phyloP scores from a whole-genome alignment of 2,797 vertebrate genomes.

The Cebuella pygmaea region DNA sequence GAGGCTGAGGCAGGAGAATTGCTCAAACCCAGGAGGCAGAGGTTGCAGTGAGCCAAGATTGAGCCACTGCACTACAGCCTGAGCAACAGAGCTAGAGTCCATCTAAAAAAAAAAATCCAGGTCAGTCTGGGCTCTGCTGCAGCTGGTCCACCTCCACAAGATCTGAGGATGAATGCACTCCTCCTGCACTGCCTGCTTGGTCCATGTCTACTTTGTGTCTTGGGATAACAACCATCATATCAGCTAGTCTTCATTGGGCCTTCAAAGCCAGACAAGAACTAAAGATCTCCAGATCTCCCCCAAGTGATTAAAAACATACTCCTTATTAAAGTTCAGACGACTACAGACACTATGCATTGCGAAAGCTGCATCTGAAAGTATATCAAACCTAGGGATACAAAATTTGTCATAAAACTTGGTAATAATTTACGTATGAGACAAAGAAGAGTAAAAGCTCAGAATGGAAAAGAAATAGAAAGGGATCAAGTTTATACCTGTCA shows the following conservation, averaged over 20 bases:
- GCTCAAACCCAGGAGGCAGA: background rate
- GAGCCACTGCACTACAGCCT: background rate
- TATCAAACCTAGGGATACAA: background rate
- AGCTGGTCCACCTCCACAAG: too few relatives aligned
- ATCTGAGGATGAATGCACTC: background rate
- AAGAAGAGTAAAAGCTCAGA: constrained; percentile 22
- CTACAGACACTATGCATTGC: background rate
- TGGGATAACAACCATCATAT: background rate
- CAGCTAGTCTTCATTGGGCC: background rate
- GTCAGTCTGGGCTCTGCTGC: background rate
- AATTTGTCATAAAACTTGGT: background rate
- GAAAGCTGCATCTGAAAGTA: background rate
- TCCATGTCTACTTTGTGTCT: background rate
- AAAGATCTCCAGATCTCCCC: background rate
- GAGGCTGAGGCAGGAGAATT: background rate
- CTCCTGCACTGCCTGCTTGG: background rate
- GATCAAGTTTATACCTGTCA: background rate
- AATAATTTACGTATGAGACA: constrained; percentile 43
- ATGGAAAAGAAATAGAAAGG: constrained; percentile 37
- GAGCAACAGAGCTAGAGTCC: background rate
- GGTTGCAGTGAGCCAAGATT: background rate
- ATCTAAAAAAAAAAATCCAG: background rate
- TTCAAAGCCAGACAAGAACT: background rate
- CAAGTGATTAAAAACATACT: background rate
- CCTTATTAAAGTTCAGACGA: background rate